A percentile compares a stretch with the other conserved stretches of the same genome.
phyloP scores from a whole-genome alignment of 2,113 vertebrate genomes.

The Pardalotus punctatus region DNA sequence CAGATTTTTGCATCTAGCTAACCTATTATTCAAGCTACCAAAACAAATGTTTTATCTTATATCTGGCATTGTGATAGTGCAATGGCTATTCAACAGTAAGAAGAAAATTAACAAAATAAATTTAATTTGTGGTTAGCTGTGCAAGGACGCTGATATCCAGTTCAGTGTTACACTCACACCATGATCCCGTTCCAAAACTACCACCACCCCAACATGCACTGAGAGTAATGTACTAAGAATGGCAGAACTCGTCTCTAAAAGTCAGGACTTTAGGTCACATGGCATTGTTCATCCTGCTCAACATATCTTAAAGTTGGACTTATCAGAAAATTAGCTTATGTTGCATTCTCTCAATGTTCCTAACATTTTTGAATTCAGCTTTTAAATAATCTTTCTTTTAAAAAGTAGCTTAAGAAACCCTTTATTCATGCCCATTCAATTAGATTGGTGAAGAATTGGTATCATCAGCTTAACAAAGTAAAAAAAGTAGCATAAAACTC shows the following conservation, averaged over 20 bases:
- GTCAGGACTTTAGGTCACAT: background rate
- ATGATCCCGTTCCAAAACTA: background rate
- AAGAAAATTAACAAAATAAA: background rate
- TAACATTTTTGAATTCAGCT: background rate
- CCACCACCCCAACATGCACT: background rate
- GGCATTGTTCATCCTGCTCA: background rate
- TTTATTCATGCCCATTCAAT: background rate
- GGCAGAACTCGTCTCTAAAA: background rate
- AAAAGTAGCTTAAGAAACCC: background rate
- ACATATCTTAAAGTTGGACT: background rate
- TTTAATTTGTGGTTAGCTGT: background rate
- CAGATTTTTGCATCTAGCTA: background rate
- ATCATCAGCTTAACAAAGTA: background rate
- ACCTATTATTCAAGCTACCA: background rate
- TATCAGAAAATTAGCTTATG: background rate
- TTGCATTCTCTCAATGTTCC: background rate
- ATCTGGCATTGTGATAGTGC: background rate
- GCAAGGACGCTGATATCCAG: background rate
- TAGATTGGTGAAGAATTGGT: background rate
- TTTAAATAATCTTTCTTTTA: background rate
- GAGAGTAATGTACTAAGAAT: background rate
- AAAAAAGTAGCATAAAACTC: background rate
- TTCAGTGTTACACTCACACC: background rate
- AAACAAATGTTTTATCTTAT: background rate
- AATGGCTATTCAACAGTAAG: background rate